phyloP scores from a whole-genome alignment of 2,888 invertebrate genomes.

The Diogma glabrata region DNA sequence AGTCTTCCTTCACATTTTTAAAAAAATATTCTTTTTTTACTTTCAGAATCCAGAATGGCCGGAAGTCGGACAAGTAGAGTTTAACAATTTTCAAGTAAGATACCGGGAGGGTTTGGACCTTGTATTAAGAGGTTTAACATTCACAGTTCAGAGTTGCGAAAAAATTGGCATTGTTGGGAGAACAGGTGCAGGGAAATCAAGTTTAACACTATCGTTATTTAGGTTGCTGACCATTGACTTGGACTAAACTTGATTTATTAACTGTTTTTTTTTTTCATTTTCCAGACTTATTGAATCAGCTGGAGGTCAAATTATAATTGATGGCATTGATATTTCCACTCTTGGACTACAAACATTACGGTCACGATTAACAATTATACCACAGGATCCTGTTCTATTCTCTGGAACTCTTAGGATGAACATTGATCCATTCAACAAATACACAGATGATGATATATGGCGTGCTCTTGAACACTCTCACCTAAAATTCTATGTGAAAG shows the following conservation, averaged over 20 bases:
- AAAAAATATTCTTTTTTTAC: no score
- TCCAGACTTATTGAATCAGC: constrained; percentile 57
- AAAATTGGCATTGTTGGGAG: constrained; percentile 76
- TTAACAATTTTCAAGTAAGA: constrained; percentile 63
- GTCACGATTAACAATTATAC: constrained; percentile 38
- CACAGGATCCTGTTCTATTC: constrained; percentile 34
- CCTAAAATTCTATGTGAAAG: constrained; percentile 31
- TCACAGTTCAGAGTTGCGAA: constrained; percentile 61
- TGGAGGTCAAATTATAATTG: constrained; percentile 35
- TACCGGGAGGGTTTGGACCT: constrained; percentile 70
- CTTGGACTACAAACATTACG: constrained; percentile 39
- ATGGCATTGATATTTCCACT: constrained; percentile 33
- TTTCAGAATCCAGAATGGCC: constrained; percentile 55
- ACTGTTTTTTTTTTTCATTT: constrained; percentile 18
- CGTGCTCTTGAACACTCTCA: constrained; percentile 41
- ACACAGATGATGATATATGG: constrained; percentile 43
- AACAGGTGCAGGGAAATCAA: constrained; percentile 78
- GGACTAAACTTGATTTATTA: neutral
- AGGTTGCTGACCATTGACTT: constrained; percentile 31
- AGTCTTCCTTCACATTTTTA: no score
- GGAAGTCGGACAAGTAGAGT: constrained; percentile 56
- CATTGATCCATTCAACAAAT: constrained; percentile 41
- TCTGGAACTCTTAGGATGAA: constrained; percentile 42
- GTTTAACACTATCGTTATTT: constrained; percentile 67
- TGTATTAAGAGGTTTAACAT: constrained; percentile 62